A percentile compares a stretch with the other conserved stretches of the same genome.
These are phyloP conservation scores for Siniperca chuatsi DNA, from an alignment of 2,113 vertebrate genomes.

Conservation along the genomic window DNA sequence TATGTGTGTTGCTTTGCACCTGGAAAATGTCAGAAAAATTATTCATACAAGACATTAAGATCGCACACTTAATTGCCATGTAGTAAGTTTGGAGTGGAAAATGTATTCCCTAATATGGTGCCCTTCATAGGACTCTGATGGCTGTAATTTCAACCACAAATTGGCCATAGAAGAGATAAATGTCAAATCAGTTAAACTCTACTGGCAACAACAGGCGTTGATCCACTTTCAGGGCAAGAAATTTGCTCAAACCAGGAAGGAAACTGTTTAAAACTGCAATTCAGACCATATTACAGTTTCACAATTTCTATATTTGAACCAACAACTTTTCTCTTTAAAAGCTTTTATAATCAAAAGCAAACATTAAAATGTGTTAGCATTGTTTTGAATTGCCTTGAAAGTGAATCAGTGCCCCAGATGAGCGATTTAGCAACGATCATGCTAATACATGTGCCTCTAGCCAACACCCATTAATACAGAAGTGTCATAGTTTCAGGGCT, in stretches of 20 bases:
- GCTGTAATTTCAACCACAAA: not conserved
- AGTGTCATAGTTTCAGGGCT: slow-evolving; percentile 9
- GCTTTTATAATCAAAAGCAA: not conserved
- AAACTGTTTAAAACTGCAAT: not conserved
- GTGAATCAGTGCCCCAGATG: not conserved
- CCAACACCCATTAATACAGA: slow-evolving; percentile 5
- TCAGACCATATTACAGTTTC: not conserved
- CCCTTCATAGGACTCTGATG: not conserved
- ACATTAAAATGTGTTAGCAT: not conserved
- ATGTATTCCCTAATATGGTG: not conserved
- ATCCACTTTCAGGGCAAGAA: not conserved
- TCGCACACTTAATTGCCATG: not conserved
- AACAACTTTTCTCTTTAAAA: not conserved
- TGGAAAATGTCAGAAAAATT: not conserved
- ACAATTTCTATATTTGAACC: not conserved
- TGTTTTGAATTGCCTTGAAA: slow-evolving; percentile 1
- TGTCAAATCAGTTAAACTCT: not conserved
- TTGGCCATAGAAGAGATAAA: not conserved
- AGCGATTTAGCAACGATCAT: not conserved
- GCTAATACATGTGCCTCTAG: slow-evolving; percentile 15
- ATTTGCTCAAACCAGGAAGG: not conserved
- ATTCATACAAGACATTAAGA: not conserved
- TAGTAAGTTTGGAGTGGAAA: not conserved
- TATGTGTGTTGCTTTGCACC: not conserved
- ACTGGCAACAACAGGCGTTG: not conserved